These are phyloP conservation scores for Phorcus lineatus DNA, from an alignment of 2,888 invertebrate species.

Conservation along the genomic window DNA sequence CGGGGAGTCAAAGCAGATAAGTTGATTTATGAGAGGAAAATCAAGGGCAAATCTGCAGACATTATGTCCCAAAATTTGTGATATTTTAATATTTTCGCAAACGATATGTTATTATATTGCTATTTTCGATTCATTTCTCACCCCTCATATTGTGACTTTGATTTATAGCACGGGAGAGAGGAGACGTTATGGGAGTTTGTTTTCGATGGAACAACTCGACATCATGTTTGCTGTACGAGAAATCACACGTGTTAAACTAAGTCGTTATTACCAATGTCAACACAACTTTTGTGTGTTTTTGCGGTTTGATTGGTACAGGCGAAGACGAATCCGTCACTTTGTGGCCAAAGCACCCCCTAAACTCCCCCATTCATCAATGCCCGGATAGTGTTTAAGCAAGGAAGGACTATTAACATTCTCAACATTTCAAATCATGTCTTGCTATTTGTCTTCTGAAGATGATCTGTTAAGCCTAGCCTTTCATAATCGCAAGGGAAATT, in stretches of 20 bases:
- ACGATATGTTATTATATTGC: background rate
- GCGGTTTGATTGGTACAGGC: background rate
- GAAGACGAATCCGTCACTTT: background rate
- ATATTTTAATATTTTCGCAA: background rate
- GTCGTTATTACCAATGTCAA: background rate
- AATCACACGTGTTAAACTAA: background rate
- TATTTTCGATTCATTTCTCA: slow-evolving; percentile 13
- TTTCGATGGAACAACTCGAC: background rate
- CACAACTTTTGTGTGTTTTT: background rate
- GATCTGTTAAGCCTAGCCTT: background rate
- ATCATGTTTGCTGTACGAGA: background rate
- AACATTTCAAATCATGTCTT: background rate
- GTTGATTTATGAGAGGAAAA: background rate
- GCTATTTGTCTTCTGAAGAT: background rate
- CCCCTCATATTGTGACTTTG: background rate
- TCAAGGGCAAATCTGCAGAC: background rate
- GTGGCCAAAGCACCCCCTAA: background rate
- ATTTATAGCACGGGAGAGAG: background rate
- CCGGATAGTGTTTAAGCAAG: background rate
- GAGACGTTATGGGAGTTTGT: background rate
- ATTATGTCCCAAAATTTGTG: background rate
- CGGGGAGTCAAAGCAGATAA: background rate
- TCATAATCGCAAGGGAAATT: background rate
- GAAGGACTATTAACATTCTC: background rate
- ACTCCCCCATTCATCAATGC: background rate